phyloP scores from a whole-genome alignment of 2,797 vertebrate genomes.

The Smutsia gigantea region DNA sequence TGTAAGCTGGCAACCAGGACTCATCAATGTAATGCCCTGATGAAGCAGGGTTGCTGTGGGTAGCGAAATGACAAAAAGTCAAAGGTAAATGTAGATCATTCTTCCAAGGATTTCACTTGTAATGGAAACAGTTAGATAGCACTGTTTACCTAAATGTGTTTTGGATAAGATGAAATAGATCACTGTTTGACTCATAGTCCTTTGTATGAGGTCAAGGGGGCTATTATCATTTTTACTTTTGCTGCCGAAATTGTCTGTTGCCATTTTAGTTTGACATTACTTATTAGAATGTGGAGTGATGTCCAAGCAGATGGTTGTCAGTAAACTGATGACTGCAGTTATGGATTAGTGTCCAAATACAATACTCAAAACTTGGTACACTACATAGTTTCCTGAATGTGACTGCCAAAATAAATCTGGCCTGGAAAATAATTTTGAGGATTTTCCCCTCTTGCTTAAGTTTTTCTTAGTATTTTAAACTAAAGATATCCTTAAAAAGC shows the following conservation, averaged over 20 bases:
- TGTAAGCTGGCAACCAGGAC: neutral
- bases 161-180: neutral
- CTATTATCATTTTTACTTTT: conserved; percentile 82
- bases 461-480: conserved; percentile 83
- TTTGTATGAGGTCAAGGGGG: conserved; percentile 75
- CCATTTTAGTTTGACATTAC: conserved; percentile 84
- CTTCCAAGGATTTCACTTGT: neutral
- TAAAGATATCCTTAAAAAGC: conserved; percentile 4
- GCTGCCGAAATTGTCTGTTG: conserved; percentile 83
- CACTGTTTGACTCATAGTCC: conserved; percentile 58
- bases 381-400: conserved; percentile 85
- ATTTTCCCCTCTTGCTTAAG: conserved; percentile 59
- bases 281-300: conserved; percentile 84
- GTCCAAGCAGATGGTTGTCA: conserved; percentile 89
- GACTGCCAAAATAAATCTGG: conserved; percentile 88
- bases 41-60: neutral
- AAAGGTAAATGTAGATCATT: neutral
- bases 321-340: conserved; percentile 87
- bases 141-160: neutral
- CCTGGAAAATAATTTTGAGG: conserved; percentile 84
- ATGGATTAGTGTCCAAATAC: conserved; percentile 88
- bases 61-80: neutral
- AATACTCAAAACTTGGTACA: conserved; percentile 87
- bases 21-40: neutral
- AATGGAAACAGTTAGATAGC: neutral